These are phyloP conservation scores for Peromyscus maniculatus DNA, from an alignment of 2,113 vertebrate species.

Conservation along the genomic window DNA sequence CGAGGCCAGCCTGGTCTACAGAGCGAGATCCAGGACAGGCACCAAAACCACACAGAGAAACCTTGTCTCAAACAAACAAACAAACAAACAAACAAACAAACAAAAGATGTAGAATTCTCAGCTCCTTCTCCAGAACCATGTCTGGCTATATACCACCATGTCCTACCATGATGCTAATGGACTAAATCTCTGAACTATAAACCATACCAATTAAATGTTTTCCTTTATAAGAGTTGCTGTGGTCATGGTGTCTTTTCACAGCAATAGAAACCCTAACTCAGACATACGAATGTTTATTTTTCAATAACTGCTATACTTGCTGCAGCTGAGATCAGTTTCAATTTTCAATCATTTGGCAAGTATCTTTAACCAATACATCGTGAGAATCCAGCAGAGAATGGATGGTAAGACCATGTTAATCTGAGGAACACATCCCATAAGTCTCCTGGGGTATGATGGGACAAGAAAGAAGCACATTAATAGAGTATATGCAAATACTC, in stretches of 20 bases:
- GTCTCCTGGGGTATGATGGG: neutral
- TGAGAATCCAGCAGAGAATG: neutral
- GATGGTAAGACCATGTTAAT: neutral
- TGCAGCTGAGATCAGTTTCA: neutral
- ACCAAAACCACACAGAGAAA: no score
- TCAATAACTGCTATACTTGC: neutral
- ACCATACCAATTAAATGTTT: neutral
- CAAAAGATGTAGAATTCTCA: neutral
- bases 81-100: no score
- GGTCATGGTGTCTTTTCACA: neutral
- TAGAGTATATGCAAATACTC: neutral
- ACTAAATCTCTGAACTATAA: neutral
- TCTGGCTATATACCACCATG: neutral
- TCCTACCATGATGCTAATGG: neutral
- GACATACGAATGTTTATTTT: neutral
- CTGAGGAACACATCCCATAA: accelerated
- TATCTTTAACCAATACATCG: accelerated
- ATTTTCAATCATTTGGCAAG: neutral
- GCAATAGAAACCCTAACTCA: neutral
- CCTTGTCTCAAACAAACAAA: no score
- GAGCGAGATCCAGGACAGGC: no score
- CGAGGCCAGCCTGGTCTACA: no score
- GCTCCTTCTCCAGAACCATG: neutral
- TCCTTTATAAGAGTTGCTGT: neutral
- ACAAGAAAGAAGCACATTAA: neutral